Conservation (phyloP, 1,140 invertebrate genomes). For the Drosophila bifasciata region DNA sequence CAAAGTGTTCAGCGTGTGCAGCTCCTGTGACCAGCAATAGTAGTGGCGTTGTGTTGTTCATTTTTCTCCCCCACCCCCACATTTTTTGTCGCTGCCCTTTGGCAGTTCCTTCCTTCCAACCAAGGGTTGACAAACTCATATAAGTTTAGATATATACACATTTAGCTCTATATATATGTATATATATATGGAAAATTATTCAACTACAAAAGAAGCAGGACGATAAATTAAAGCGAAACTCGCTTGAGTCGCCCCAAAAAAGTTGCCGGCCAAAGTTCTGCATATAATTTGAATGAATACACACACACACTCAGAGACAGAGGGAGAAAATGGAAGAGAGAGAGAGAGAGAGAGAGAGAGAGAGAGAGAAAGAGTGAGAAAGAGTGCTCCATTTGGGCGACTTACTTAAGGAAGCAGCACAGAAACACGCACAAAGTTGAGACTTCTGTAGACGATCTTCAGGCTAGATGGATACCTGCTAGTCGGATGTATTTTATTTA, state of each 20-base stretch:
- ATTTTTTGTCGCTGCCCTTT: conserved; percentile 7
- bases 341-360: conserved; percentile 1
- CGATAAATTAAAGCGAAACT: conserved; percentile 60
- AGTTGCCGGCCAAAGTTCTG: conserved; percentile 59
- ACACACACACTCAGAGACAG: conserved; percentile 28
- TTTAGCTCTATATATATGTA: neutral
- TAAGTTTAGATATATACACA: conserved; percentile 11
- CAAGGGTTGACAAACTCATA: conserved; percentile 40
- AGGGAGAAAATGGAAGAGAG: too few relatives aligned
- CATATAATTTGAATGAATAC: conserved; percentile 63
- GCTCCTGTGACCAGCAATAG: conserved; percentile 46
- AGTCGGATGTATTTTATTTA: too few relatives aligned
- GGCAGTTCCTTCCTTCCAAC: conserved; percentile 13
- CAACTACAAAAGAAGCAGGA: conserved; percentile 26
- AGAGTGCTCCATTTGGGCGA: conserved; percentile 50
- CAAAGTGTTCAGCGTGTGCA: conserved; percentile 6
- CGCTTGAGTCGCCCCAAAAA: conserved; percentile 31
- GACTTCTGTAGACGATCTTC: neutral
- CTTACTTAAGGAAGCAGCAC: conserved; percentile 41
- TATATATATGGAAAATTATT: conserved; percentile 8
- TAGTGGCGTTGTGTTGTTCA: conserved; percentile 49
- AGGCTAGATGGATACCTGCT: too few relatives aligned
- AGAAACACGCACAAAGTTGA: neutral
- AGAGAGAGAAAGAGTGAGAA: neutral
- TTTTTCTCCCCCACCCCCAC: conserved; percentile 32